Conservation (phyloP, 2,888 invertebrate species). For the Lepidochitona cinerea region DNA sequence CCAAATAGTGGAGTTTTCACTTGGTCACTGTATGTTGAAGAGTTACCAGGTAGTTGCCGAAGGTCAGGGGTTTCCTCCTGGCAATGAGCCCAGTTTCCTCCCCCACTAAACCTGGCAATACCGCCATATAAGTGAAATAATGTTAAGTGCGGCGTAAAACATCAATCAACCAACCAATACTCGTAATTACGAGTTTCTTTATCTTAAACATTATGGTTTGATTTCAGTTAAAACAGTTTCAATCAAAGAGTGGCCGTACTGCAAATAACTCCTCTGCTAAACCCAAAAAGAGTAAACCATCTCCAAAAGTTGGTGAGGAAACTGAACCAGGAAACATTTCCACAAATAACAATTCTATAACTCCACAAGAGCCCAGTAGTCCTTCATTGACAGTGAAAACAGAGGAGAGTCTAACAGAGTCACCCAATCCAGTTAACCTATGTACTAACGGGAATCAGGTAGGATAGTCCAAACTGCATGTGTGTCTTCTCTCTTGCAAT, state of each 20-base stretch:
- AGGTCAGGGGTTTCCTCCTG: not conserved
- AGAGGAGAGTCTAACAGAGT: not conserved
- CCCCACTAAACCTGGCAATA: not conserved
- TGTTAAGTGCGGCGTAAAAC: not conserved
- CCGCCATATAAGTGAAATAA: not conserved
- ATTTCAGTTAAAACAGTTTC: slow-evolving; percentile 6
- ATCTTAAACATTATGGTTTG: not conserved
- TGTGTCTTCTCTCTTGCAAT: too few species aligned
- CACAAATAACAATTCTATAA: not conserved
- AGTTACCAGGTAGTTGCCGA: too few species aligned
- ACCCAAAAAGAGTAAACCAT: not conserved
- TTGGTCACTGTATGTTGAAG: too few species aligned
- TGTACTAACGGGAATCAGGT: not conserved
- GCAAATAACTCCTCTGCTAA: not conserved
- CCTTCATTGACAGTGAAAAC: not conserved
- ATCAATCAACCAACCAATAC: not conserved
- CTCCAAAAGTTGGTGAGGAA: not conserved
- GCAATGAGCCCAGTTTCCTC: not conserved
- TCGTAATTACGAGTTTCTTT: not conserved
- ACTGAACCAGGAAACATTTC: not conserved
- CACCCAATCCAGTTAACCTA: not conserved
- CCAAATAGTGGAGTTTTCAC: too few species aligned
- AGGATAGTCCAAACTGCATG: not conserved
- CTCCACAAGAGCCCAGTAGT: not conserved
- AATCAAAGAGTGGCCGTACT: not conserved